Base-by-base conservation (phyloP, 2,113 vertebrate genomes). In the Festucalex cinctus region DNA sequence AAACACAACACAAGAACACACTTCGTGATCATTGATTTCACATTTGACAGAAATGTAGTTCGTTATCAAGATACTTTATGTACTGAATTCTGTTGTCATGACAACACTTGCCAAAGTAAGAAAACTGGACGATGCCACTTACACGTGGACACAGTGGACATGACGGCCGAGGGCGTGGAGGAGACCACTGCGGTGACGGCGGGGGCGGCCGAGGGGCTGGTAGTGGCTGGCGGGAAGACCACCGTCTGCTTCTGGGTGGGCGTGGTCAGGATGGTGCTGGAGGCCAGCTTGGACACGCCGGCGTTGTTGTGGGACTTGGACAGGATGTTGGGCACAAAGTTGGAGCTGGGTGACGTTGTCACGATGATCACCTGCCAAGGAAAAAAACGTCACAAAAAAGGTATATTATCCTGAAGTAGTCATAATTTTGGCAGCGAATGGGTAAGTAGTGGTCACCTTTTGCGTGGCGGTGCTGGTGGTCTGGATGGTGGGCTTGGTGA, bases 271-370 rank as follows among this genome's bases (percentile, higher is more conserved):
- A 95, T 90, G 13, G 94, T 95, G 0, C 94, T 94, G 63, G 96
- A 94, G 68, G 93, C 94, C 69, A 98, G 93, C 85, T 98, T 99
- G 66, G 95, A 94, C 80, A 97, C 79, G 6, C 94, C 93, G 16
- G 95, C 95, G 79, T 98, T 96, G n/a, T 94, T 92, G 90, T 99
- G 96, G 13, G 97, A 98, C 91, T 98, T 99, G 36, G 97, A 99
- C 79, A 99, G 93, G 89, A 99, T 98, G 92, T 98, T 98, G 78
- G 97, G 97, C 57, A 99, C 95, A 54, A 98, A 98, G 70, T 94
- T 95, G 73, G 97, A 98, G 84, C 97, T 97, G 44, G 97, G 96
- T 77, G 96, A 98, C 6, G 97, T 99, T 2, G 96, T 98, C 73
- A 99, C 97, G 70, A 99, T 99, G 77, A 99, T 99, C 69, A 98